These are phyloP conservation scores for Sander vitreus DNA, from an alignment of 2,113 vertebrate genomes.

Conservation along the genomic window DNA sequence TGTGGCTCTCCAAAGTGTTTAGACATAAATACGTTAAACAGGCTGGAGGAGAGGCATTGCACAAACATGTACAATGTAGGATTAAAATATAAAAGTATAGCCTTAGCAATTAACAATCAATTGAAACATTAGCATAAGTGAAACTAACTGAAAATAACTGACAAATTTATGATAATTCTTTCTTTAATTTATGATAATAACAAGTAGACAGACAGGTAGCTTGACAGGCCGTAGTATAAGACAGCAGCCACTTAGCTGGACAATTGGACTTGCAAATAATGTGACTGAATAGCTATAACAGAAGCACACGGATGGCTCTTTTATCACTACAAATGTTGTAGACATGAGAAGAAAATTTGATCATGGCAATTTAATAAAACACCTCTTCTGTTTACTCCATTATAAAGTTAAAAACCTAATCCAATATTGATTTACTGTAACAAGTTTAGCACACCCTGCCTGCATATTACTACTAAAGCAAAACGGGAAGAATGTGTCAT, in stretches of 20 bases:
- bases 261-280: neutral
- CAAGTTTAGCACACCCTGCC: slow-evolving; percentile 2
- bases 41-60: neutral
- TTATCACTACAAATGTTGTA: slow-evolving; percentile 6
- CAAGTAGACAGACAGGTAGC: neutral
- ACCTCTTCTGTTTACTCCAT: neutral
- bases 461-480: slow-evolving; percentile 1
- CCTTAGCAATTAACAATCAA: neutral
- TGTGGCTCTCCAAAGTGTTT: neutral
- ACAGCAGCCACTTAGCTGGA: neutral
- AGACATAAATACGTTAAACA: slow-evolving; percentile 10
- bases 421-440: slow-evolving; percentile 3
- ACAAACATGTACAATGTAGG: neutral
- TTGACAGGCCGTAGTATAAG: neutral
- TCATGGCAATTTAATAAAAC: slow-evolving; percentile 28
- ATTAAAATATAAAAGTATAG: neutral
- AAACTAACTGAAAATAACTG: no score
- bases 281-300: neutral
- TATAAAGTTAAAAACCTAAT: slow-evolving; percentile 28
- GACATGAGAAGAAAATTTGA: slow-evolving; percentile 46
- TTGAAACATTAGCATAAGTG: neutral
- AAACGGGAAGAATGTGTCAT: slow-evolving; percentile 2
- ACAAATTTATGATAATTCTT: slow-evolving; percentile 4
- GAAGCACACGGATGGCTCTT: slow-evolving; percentile 20
- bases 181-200: no score